Conservation (phyloP, 2,113 vertebrate genomes). For the Ammodytes marinus region DNA sequence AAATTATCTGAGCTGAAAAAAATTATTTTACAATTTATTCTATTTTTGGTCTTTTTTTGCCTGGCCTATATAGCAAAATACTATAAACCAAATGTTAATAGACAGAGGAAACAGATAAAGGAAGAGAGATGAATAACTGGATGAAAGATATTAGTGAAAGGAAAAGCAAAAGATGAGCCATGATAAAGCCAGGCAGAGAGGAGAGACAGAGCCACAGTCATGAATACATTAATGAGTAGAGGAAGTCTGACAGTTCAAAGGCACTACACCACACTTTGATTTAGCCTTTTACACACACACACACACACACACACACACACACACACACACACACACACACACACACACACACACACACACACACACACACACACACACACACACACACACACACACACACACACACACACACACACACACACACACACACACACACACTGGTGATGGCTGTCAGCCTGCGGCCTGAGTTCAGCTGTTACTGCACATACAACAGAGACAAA, state of each 20-base stretch:
- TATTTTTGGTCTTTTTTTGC: too few species aligned
- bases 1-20: too few species aligned
- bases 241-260: constrained; percentile 80
- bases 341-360: constrained; percentile 19
- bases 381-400: constrained; percentile 20
- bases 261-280: constrained; percentile 72
- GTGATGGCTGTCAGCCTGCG: constrained; percentile 45
- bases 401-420: constrained; percentile 20
- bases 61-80: not conserved
- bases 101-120: not conserved
- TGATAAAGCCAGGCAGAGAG: constrained; percentile 19
- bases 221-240: constrained; percentile 74
- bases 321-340: constrained; percentile 23
- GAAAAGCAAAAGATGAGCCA: constrained; percentile 9
- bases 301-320: constrained; percentile 22
- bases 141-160: constrained; percentile 31
- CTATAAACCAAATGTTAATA: not conserved
- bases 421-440: constrained; percentile 18
- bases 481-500: not conserved
- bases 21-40: too few species aligned
- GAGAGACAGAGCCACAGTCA: constrained; percentile 35
- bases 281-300: constrained; percentile 37
- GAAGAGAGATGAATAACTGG: constrained; percentile 12
- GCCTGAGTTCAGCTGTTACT: constrained; percentile 40
- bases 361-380: constrained; percentile 23